Conservation (phyloP, 2,888 invertebrate species). For the Branchipolynoe longqiensis region DNA sequence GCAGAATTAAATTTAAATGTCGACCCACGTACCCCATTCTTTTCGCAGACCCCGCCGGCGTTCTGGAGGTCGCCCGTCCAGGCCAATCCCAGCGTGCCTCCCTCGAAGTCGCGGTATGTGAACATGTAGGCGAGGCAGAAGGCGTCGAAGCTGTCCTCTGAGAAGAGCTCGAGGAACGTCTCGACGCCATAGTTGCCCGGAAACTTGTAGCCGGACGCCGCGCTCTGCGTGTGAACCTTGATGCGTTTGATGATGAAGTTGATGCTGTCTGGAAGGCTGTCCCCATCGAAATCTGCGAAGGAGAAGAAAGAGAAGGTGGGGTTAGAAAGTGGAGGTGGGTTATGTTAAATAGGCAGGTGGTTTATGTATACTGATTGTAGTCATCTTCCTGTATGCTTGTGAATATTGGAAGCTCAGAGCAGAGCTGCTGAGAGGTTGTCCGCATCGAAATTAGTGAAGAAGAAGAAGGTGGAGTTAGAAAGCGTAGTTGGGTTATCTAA, state of each 20-base stretch:
- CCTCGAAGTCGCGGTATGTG: constrained; percentile 98
- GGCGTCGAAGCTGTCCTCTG: constrained; percentile 96
- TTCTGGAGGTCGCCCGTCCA: constrained; percentile 95
- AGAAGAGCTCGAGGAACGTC: constrained; percentile 84
- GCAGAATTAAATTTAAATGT: too few species aligned
- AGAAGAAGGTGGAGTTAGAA: too few species aligned
- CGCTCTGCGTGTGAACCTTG: constrained; percentile 94
- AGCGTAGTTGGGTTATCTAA: too few species aligned
- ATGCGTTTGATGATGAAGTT: constrained; percentile 97
- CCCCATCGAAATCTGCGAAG: constrained; percentile 93
- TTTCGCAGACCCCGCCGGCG: constrained; percentile 96
- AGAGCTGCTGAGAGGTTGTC: too few species aligned
- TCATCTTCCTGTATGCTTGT: too few species aligned
- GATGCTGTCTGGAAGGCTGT: constrained; percentile 95
- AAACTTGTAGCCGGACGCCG: constrained; percentile 93
- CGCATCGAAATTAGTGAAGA: too few species aligned
- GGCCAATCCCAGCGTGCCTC: constrained; percentile 97
- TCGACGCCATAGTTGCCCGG: constrained; percentile 83
- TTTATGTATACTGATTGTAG: too few species aligned
- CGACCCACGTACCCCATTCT: constrained; percentile 86
- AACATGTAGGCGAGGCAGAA: constrained; percentile 99
- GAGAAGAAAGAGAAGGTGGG: not conserved
- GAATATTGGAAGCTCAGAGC: not conserved
- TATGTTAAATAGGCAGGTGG: too few species aligned
- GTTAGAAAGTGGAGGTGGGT: not conserved